Conservation (phyloP, 1,140 invertebrate genomes). For the Aphelenchoides fujianensis region DNA sequence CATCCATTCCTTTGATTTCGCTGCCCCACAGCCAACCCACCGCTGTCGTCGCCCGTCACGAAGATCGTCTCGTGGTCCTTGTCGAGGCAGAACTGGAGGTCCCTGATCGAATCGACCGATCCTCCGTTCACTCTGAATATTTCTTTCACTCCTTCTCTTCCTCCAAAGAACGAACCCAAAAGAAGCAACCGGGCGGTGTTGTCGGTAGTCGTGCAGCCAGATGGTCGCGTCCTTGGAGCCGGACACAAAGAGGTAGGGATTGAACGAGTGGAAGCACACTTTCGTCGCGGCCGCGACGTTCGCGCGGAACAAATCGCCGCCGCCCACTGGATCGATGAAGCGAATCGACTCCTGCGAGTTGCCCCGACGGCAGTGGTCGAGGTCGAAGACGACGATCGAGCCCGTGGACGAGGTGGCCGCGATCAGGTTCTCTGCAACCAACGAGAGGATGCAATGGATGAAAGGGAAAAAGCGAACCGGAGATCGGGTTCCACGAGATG, state of each 20-base stretch:
- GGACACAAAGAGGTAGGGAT: conserved; percentile 41
- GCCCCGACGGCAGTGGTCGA: conserved; percentile 26
- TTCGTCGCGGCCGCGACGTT: conserved; percentile 47
- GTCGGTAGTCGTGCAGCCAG: conserved; percentile 33
- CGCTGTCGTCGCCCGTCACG: conserved; percentile 45
- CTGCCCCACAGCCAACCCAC: background rate
- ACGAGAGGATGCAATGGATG: background rate
- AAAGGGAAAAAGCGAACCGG: background rate
- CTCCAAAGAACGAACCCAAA: conserved; percentile 27
- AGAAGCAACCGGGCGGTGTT: conserved; percentile 22
- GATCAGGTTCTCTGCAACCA: conserved; percentile 46
- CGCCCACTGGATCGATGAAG: conserved; percentile 17
- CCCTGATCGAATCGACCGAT: conserved; percentile 30
- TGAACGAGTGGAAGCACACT: conserved; percentile 49
- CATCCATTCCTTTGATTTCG: background rate
- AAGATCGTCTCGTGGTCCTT: conserved; percentile 37
- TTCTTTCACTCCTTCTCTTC: background rate
- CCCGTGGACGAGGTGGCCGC: conserved; percentile 40
- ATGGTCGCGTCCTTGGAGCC: conserved; percentile 48
- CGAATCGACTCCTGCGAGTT: conserved; percentile 14
- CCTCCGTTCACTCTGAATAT: conserved; percentile 16
- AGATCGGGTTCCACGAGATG: conserved; percentile 38
- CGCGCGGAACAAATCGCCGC: conserved; percentile 34
- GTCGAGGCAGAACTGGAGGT: conserved; percentile 37
- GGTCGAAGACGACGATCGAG: conserved; percentile 39